Evolutionary conservation across 2,797 vertebrate species (phyloP), one percentile per base, ranked within the genome.

Genomic region (Enteromius afrohamiltoni): DNA sequence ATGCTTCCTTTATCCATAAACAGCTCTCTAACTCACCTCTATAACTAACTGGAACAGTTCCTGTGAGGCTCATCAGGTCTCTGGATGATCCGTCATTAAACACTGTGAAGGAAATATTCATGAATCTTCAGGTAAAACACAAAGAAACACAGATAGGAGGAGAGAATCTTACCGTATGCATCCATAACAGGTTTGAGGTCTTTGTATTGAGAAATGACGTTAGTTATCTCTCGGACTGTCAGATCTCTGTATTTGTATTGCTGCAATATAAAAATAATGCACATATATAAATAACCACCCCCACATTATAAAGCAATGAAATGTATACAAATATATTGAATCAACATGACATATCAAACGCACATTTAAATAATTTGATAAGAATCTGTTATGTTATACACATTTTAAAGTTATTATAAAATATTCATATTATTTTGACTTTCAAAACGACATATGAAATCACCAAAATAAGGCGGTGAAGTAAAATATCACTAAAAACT

Each of bases 171-270:
- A 99, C 98, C 97, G 86, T 98, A 99, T 34, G 96, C 95, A 92
- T 99, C 97, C 96, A 97, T 96, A 64, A 97, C 89, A 45, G 98
- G 98, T 89, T 98, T 99, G 91, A 99, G 95, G 91, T 99, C 98
- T 94, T 98, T 98, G 93, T 99, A 99, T 40, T 96, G 95, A 62
- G 94, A 93, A 89, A 97, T 97, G 89, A 99, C 97, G 84, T 94
- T 97, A 82, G 95, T 94, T 51, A 97, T 97, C 91, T 99, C 97
- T 68, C 96, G 96, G 79, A 98, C 96, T 40, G 97, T 97, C 85
- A 98, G 89, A 90, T 99, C 98, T 94, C 96, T 96, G 87, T 99
- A 98, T 88, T 98, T 99, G 89, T 99, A 99, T 97, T 98, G 94
- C 92, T 97, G 91, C 21, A 75, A 62, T 3, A 53, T 3, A 77